Evolutionary conservation across 53 echinoderm and acorn worm species (phyloP).

Genomic region (Pentamera pediparva): DNA sequence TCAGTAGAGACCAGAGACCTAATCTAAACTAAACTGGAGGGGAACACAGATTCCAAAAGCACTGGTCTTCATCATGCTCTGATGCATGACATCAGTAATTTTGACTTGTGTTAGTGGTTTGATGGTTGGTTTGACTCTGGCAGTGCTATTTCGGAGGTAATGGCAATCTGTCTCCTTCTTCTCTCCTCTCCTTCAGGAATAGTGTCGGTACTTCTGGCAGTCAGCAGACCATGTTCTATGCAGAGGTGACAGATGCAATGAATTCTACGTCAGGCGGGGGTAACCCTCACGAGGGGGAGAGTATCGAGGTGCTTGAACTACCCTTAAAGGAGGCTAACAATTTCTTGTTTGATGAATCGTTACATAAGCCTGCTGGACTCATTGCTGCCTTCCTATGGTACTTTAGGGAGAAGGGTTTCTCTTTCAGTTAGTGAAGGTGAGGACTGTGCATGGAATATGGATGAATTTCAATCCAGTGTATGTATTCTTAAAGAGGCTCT

Average conservation of each 20-base stretch:
- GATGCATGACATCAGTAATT: not conserved
- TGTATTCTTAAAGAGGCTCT: not conserved
- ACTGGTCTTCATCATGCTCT: not conserved
- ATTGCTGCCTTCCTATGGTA: constrained; percentile 63
- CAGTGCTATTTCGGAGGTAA: not conserved
- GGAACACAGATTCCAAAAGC: not conserved
- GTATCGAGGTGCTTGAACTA: constrained; percentile 52
- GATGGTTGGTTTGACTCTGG: not conserved
- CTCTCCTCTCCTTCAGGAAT: constrained; percentile 25
- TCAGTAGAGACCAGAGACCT: no score
- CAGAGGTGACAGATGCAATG: constrained; percentile 66
- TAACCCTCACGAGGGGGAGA: constrained; percentile 54
- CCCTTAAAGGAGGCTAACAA: constrained; percentile 30
- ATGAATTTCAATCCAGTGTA: not conserved
- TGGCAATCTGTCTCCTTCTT: not conserved
- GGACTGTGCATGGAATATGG: not conserved
- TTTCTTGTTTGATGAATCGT: constrained; percentile 44
- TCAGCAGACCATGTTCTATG: constrained; percentile 57
- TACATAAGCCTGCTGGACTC: constrained; percentile 47
- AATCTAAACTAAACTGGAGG: no score
- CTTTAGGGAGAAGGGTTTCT: constrained; percentile 31
- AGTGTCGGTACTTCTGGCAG: constrained; percentile 58
- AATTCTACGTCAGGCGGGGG: constrained; percentile 52
- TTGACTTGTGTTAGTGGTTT: not conserved
- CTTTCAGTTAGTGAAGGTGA: not conserved